phyloP scores from a whole-genome alignment of 2,113 vertebrate species.

The Pelmatolapia mariae region DNA sequence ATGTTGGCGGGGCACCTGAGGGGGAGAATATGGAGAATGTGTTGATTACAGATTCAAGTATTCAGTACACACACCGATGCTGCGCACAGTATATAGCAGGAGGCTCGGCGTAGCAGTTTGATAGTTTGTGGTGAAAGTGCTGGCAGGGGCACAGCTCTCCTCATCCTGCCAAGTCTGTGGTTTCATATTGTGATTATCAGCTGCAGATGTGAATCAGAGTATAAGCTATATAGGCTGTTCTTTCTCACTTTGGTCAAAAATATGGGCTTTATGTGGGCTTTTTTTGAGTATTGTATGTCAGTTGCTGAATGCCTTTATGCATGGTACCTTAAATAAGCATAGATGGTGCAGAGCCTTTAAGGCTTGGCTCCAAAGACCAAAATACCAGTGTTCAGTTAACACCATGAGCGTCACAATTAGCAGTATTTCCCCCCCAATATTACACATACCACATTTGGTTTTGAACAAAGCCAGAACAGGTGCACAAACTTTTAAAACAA shows the following conservation, averaged over 20 bases:
- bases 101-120: constrained; percentile 30
- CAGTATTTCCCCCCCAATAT: not conserved
- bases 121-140: constrained; percentile 42
- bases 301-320: not conserved
- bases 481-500: not conserved
- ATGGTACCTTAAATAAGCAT: not conserved
- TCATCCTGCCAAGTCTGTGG: constrained; percentile 42
- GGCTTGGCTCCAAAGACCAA: not conserved
- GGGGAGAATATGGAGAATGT: constrained; percentile 52
- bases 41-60: constrained; percentile 56
- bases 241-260: constrained; percentile 16
- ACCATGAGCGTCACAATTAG: not conserved
- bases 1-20: constrained; percentile 54
- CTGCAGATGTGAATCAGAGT: constrained; percentile 46
- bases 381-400: not conserved
- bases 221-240: not conserved
- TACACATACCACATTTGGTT: not conserved
- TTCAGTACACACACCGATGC: constrained; percentile 45
- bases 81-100: constrained; percentile 5
- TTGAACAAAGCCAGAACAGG: not conserved
- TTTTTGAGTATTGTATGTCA: not conserved
- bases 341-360: not conserved
- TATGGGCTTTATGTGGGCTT: not conserved
- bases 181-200: constrained; percentile 36
- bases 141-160: constrained; percentile 14